A percentile compares a stretch with the other conserved stretches of the same genome.
These are phyloP conservation scores for Leptinotarsa texana DNA, from an alignment of 1,140 invertebrate species.

Conservation along the genomic window DNA sequence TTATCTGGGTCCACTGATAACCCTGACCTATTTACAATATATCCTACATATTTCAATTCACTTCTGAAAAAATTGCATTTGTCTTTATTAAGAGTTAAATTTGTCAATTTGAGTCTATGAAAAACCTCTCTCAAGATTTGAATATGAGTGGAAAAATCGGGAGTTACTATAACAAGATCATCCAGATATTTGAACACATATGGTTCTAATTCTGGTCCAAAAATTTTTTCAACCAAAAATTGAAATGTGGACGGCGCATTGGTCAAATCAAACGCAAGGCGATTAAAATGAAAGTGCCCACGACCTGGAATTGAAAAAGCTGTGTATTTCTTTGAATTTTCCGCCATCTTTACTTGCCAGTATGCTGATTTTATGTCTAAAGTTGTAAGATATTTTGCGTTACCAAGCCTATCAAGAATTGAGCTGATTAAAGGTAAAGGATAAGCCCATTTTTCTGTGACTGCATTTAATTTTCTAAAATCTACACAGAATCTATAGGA, in stretches of 20 bases:
- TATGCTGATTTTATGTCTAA: neutral
- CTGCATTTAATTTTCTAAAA: neutral
- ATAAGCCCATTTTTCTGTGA: constrained; percentile 8
- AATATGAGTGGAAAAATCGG: constrained; percentile 31
- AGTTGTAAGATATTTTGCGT: neutral
- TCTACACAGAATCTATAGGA: neutral
- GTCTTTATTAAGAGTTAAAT: constrained; percentile 28
- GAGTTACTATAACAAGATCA: constrained; percentile 43
- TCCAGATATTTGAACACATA: constrained; percentile 45
- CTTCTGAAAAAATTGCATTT: neutral
- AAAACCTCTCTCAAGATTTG: neutral
- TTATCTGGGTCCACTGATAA: constrained; percentile 17
- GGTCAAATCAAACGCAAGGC: neutral
- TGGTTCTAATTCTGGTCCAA: constrained; percentile 35
- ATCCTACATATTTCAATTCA: constrained; percentile 17
- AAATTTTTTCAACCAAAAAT: constrained; percentile 44
- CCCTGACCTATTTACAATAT: constrained; percentile 11
- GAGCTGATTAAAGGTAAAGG: neutral
- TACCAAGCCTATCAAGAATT: neutral
- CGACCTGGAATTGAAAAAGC: neutral
- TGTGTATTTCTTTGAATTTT: neutral
- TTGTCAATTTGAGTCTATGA: constrained; percentile 4
- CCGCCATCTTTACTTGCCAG: neutral
- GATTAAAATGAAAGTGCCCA: neutral
- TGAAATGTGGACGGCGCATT: constrained; percentile 2